phyloP scores from a whole-genome alignment of 2,113 vertebrate species.

The Naja naja region DNA sequence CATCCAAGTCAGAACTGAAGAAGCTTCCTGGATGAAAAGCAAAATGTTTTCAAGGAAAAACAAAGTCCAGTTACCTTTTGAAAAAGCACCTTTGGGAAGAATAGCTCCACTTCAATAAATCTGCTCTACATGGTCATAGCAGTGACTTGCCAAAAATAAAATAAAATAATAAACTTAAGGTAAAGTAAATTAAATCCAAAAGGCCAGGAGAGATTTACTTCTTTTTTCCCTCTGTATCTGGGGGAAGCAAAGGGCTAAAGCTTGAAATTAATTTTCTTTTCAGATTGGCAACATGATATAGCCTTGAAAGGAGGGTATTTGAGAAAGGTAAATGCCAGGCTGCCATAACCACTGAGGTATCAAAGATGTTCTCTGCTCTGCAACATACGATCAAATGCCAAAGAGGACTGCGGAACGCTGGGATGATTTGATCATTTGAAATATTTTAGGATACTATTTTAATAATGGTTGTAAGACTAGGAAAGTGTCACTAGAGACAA shows the following conservation, averaged over 20 bases:
- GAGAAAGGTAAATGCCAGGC: not conserved
- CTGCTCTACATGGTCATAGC: not conserved
- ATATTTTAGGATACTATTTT: constrained; percentile 54
- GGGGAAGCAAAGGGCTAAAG: not conserved
- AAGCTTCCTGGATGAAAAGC: not conserved
- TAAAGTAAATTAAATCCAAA: not conserved
- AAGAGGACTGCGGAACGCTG: constrained; percentile 43
- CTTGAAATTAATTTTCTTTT: not conserved
- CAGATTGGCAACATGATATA: not conserved
- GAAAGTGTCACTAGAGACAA: constrained; percentile 36
- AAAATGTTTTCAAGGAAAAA: not conserved
- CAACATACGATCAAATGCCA: constrained; percentile 39
- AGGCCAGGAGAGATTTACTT: not conserved
- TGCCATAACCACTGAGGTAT: constrained; percentile 1
- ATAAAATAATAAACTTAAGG: not conserved
- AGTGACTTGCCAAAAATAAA: not conserved
- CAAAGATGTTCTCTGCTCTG: constrained; percentile 22
- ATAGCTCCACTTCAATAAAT: not conserved
- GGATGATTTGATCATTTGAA: constrained; percentile 56
- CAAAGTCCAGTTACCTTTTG: not conserved
- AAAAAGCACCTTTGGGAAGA: not conserved
- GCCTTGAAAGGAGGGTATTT: not conserved
- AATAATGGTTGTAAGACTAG: constrained; percentile 53
- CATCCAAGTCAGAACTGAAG: not conserved
- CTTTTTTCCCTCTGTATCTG: not conserved